Evolutionary conservation across 2,888 invertebrate genomes (phyloP).

Genomic region (Ochropleura leucogaster): DNA sequence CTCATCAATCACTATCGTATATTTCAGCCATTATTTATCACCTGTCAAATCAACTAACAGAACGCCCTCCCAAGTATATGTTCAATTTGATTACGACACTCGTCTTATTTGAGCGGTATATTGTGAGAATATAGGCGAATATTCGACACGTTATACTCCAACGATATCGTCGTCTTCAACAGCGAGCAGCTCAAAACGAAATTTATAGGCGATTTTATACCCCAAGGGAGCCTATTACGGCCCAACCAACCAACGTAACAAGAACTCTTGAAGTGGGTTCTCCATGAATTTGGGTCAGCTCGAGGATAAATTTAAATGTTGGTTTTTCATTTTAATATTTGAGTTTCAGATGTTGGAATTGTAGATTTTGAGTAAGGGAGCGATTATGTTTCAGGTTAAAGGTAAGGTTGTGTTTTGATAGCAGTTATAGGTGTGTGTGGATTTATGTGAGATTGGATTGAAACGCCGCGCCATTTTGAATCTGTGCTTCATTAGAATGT

Average conservation of each 20-base stretch:
- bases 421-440: neutral
- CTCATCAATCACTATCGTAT: conserved; percentile 46
- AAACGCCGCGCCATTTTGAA: neutral
- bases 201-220: conserved; percentile 84
- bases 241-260: conserved; percentile 66
- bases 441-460: neutral
- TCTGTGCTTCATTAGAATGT: neutral
- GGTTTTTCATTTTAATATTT: conserved; percentile 65
- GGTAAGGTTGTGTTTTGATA: conserved; percentile 11
- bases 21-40: conserved; percentile 39
- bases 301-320: conserved; percentile 65
- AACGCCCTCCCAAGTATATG: conserved; percentile 26
- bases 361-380: conserved; percentile 37
- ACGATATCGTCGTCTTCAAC: conserved; percentile 68
- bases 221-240: conserved; percentile 83
- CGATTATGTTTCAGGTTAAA: conserved; percentile 25
- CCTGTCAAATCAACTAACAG: conserved; percentile 49
- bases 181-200: conserved; percentile 76
- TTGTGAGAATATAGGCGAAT: conserved; percentile 53
- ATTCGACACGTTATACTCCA: conserved; percentile 65
- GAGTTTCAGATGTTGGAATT: conserved; percentile 48
- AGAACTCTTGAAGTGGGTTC: conserved; percentile 58
- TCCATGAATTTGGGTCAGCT: conserved; percentile 63
- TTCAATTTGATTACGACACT: conserved; percentile 54
- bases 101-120: conserved; percentile 51